Evolutionary conservation across 2,113 vertebrate genomes (phyloP).

Genomic region (Burhinus bistriatus): DNA sequence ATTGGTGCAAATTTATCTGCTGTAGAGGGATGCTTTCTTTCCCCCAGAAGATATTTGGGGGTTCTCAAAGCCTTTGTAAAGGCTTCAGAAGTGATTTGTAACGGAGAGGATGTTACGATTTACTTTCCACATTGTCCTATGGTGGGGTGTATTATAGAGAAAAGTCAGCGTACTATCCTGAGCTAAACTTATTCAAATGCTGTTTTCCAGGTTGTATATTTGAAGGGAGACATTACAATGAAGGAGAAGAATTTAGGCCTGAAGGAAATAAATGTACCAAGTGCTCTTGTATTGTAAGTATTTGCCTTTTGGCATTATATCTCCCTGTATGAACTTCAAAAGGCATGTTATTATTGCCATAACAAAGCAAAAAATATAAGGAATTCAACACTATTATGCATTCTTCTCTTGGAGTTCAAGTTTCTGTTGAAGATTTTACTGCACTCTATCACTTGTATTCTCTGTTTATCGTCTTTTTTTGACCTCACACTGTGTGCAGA

Average conservation of each 20-base stretch:
- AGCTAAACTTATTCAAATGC: not conserved
- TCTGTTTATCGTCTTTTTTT: not conserved
- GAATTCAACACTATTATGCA: not conserved
- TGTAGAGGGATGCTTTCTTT: not conserved
- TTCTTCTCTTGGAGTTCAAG: not conserved
- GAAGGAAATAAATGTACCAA: constrained; percentile 89
- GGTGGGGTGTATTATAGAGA: not conserved
- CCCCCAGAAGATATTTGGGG: not conserved
- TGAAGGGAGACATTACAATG: constrained; percentile 88
- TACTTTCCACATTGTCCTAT: not conserved
- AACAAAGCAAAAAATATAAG: constrained; percentile 22
- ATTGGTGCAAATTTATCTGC: not conserved
- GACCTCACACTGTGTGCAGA: not conserved
- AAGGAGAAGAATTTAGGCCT: constrained; percentile 91
- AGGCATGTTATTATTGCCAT: constrained; percentile 4
- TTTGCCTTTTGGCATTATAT: constrained; percentile 49
- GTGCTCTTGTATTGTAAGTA: constrained; percentile 93
- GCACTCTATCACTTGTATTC: not conserved
- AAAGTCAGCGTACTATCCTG: not conserved
- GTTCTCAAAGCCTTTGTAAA: not conserved
- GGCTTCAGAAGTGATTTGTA: not conserved
- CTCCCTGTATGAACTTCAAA: constrained; percentile 34
- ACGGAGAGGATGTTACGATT: not conserved
- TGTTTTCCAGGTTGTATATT: constrained; percentile 88
- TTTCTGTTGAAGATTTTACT: not conserved